Evolutionary conservation across 2,113 vertebrate species (phyloP), one percentile per base, ranked within the genome.

Genomic region (Cavia porcellus): DNA sequence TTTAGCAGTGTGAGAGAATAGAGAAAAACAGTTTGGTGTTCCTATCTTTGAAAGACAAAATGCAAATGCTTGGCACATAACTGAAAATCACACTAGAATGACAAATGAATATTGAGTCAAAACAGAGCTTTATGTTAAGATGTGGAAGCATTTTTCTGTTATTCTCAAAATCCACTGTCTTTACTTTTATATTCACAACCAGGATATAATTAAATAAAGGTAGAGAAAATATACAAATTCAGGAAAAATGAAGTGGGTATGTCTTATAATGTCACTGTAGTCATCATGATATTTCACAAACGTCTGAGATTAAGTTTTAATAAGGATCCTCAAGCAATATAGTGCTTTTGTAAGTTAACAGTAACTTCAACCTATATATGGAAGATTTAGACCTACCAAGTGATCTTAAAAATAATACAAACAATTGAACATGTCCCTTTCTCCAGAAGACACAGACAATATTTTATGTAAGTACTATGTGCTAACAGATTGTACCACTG

Each of bases 21-120:
- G 25, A 55, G 45, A 75, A 83, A 52, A 77, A 42, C 1, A 35
- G 25, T 84, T 83, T 75, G 42, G 6, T 75, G 74, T 84, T 55
- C 32, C 47, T 25, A 14, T 81, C 12, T 89, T 28, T 75, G 8
- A 75, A 0, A 74, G 19, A 45, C 57, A 75, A 85, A 92, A 96
- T 20, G 38, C 30, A 89, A 89, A 52, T 75, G 42, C 25, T 15
- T 57, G 45, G 62, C 9, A 88, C 45, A 45, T 52, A 90, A 85
- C 0, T 80, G 24, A 90, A 89, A 86, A 70, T 72, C 57, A 87
- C 38, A 86, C 93, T 74, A 95, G 42, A 91, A 97, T 82, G 93
- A 89, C 22, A 92, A 88, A 70, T n/a, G 32, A 61, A 92, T 61
- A 88, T 13, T 55, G 72, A 89, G 17, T 85, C 50, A 89, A 62